Conservation (phyloP, 2,888 invertebrate genomes). For the Ectemnius cavifrons region DNA sequence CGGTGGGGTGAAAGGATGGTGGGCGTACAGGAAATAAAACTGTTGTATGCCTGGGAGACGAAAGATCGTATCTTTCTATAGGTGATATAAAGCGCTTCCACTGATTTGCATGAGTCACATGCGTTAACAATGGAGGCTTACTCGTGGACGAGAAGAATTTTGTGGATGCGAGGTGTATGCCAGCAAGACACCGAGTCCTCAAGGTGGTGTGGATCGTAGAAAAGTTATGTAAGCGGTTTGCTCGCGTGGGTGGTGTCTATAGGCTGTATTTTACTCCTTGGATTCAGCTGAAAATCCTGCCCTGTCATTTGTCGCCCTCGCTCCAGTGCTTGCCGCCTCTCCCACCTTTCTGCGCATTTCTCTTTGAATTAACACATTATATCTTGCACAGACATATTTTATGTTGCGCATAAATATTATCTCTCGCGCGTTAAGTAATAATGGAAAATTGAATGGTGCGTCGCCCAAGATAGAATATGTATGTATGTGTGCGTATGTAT, state of each 20-base stretch:
- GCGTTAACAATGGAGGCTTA: neutral
- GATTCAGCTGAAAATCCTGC: neutral
- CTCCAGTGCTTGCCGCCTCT: neutral
- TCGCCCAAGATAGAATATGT: neutral
- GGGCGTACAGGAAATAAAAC: slow-evolving; percentile 2
- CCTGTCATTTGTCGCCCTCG: slow-evolving; percentile 1
- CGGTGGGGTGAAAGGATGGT: neutral
- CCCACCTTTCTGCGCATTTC: neutral
- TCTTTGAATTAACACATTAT: slow-evolving; percentile 4
- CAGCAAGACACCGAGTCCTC: neutral
- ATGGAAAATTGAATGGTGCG: neutral
- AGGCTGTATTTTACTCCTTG: neutral
- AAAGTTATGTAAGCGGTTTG: neutral
- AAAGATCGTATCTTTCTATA: slow-evolving; percentile 1
- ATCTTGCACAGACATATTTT: neutral
- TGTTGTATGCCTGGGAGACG: slow-evolving; percentile 1
- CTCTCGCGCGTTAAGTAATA: neutral
- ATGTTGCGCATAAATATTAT: neutral
- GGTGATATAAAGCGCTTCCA: slow-evolving; percentile 7
- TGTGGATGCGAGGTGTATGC: neutral
- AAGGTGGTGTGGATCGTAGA: neutral
- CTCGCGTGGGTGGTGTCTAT: slow-evolving; percentile 5
- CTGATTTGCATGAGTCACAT: slow-evolving; percentile 2
- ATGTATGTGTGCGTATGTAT: neutral
- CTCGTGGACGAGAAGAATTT: slow-evolving; percentile 1